Evolutionary conservation across 2,113 vertebrate species (phyloP).

Genomic region (Puma concolor): DNA sequence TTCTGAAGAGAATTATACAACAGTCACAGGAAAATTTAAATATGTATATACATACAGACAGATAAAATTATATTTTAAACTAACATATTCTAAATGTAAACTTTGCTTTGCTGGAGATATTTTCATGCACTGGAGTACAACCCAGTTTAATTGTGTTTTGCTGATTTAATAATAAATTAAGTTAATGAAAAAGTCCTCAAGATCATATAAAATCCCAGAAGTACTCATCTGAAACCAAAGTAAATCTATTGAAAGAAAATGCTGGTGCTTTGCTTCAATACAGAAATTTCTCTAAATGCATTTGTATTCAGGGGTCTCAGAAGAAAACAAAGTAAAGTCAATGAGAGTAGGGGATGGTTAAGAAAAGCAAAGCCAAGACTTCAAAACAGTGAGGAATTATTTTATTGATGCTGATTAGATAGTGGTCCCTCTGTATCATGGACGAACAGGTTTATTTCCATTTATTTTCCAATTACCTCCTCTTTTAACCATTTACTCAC

Average conservation of each 20-base stretch:
- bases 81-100: not conserved
- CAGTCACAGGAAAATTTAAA: not conserved
- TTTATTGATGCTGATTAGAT: not conserved
- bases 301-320: not conserved
- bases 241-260: conserved; percentile 32
- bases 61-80: not conserved
- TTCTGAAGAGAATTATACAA: not conserved
- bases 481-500: not conserved
- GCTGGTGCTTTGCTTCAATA: not conserved
- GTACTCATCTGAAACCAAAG: not conserved
- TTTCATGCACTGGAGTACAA: not conserved
- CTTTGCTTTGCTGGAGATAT: not conserved
- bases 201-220: not conserved
- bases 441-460: not conserved
- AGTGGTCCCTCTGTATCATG: not conserved
- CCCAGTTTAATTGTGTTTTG: not conserved
- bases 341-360: not conserved
- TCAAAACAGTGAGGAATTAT: not conserved
- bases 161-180: not conserved
- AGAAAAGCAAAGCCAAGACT: not conserved
- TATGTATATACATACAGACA: not conserved
- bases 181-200: conserved; percentile 1
- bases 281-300: not conserved
- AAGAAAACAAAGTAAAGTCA: not conserved
- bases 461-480: not conserved